Evolutionary conservation across 2,113 vertebrate genomes (phyloP).

Genomic region (Channa maculata): DNA sequence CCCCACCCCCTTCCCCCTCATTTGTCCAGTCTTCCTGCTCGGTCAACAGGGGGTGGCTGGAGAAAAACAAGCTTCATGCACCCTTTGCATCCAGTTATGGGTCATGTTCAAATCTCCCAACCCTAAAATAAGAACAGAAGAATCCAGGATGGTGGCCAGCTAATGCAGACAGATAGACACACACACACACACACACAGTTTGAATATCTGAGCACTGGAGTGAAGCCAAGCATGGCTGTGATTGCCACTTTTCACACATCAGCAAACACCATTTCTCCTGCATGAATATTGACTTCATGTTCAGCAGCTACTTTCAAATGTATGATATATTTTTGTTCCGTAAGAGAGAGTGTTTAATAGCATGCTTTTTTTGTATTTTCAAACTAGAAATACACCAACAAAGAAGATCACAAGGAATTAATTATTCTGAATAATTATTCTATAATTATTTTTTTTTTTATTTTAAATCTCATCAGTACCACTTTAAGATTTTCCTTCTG

Average conservation of each 20-base stretch:
- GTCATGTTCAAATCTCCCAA: slow-evolving; percentile 65
- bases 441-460: slow-evolving; percentile 19
- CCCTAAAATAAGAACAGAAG: slow-evolving; percentile 60
- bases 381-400: background rate
- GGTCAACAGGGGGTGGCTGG: slow-evolving; percentile 51
- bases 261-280: slow-evolving; percentile 37
- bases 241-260: slow-evolving; percentile 50
- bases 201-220: slow-evolving; percentile 60
- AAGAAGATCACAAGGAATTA: background rate
- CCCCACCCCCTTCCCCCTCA: background rate
- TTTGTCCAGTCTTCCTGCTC: slow-evolving; percentile 48
- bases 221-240: slow-evolving; percentile 63
- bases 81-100: slow-evolving; percentile 66
- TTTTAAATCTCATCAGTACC: slow-evolving; percentile 37
- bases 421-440: slow-evolving; percentile 1
- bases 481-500: slow-evolving; percentile 49
- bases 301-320: slow-evolving; percentile 17
- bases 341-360: background rate
- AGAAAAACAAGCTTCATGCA: slow-evolving; percentile 36
- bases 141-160: slow-evolving; percentile 45
- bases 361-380: background rate
- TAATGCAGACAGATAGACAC: slow-evolving; percentile 52
- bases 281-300: slow-evolving; percentile 37
- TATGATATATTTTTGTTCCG: background rate
- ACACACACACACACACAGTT: slow-evolving; percentile 23